A percentile compares a stretch with the other conserved stretches of the same genome.
Evolutionary conservation across 1,140 invertebrate genomes (phyloP).

Genomic region (Acromyrmex charruanus): DNA sequence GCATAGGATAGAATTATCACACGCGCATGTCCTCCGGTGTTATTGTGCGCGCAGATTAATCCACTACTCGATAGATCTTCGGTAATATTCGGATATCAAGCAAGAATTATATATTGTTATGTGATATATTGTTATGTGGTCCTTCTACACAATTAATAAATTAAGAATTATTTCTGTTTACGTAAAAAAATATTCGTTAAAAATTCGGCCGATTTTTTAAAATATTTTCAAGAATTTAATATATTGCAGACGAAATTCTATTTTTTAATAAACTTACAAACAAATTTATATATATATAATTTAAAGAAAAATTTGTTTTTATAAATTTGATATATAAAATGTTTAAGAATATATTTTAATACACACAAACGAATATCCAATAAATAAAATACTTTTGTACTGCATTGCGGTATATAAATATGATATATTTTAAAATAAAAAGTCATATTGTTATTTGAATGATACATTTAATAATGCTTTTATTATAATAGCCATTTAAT

Average conservation of each 20-base stretch:
- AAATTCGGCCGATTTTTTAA: not conserved
- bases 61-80: not conserved
- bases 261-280: not conserved
- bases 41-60: constrained; percentile 47
- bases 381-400: not conserved
- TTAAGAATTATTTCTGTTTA: not conserved
- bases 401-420: not conserved
- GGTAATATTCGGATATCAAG: constrained; percentile 21
- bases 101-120: not conserved
- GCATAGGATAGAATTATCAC: constrained; percentile 74
- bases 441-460: not conserved
- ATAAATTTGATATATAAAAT: not conserved
- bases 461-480: not conserved
- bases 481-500: constrained; percentile 3
- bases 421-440: not conserved
- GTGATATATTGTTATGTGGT: not conserved
- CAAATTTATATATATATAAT: not conserved
- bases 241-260: not conserved
- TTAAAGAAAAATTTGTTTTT: not conserved
- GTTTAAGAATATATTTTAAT: not conserved
- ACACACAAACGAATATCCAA: not conserved
- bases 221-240: not conserved
- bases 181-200: not conserved
- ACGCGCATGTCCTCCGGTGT: constrained; percentile 1
- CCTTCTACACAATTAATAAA: not conserved